Evolutionary conservation across 1,140 invertebrate genomes (phyloP), one percentile per base, ranked within the genome.

Genomic region (Solen grandis): DNA sequence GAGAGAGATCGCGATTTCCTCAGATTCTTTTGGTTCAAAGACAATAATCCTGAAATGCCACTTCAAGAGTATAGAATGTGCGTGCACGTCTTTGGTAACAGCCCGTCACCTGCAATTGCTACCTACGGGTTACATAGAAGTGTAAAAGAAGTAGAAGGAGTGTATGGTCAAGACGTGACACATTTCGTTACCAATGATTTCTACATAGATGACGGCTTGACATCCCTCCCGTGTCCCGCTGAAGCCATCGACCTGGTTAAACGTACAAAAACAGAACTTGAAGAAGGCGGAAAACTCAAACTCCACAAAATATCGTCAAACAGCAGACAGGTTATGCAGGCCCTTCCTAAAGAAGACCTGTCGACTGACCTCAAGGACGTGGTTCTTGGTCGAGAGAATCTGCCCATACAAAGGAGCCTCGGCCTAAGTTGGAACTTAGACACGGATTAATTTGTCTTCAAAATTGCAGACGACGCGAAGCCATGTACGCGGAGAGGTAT

Each of bases 251-350:
- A n/a, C 27, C 41, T 85, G 14, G 8, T 85, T 29, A 73, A 68
- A 50, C 65, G 68, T 13, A 83, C 84, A 38, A 70, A 82, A 31
- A 5, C 75, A 63, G 65, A 46, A 29, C 38, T 83, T 1, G 2
- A 25, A 19, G 35, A 59, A 14, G 33, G 41, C 27, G 75, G 73
- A 5, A 81, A 81, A 1, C 3, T 85, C n/a, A 16, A 63, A 13
- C 33, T 85, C 14, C 83, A 85, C 35, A 85, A 85, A 46, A 52
- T 82, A 16, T 52, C 62, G 14, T 82, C 80, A 22, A 85, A 78
- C 29, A 63, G 62, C 41, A 54, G 19, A 25, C 55, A 69, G 13
- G 72, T 85, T 22, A 16, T 83, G 59, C n/a, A 55, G 22, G 25
- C 46, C 5, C 84, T 81, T 62, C 62, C 4, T 13, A 8, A 36